Evolutionary conservation across 2,113 vertebrate genomes (phyloP).

Genomic region (Rhinopomastus cyanomelas): DNA sequence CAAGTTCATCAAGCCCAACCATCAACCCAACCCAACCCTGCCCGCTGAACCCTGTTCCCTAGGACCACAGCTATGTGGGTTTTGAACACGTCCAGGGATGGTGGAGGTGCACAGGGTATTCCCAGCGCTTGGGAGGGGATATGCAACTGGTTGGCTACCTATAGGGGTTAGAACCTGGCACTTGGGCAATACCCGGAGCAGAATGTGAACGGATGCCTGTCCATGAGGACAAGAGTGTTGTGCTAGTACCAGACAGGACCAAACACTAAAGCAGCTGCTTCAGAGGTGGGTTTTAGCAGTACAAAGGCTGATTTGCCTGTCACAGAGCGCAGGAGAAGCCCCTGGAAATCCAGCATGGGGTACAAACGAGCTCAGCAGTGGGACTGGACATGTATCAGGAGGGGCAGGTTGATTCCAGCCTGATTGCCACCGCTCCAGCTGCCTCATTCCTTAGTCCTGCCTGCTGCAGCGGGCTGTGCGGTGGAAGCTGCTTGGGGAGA

Average conservation of each 20-base stretch:
- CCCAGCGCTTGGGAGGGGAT: background rate
- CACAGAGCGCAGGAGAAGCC: background rate
- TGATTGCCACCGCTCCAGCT: background rate
- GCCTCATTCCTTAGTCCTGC: background rate
- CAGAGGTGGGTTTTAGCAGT: background rate
- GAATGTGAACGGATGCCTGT: too few species aligned
- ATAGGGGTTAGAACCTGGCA: background rate
- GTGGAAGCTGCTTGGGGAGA: background rate
- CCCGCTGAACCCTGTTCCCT: too few species aligned
- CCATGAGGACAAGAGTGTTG: rapidly evolving
- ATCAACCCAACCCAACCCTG: too few species aligned
- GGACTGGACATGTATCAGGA: background rate
- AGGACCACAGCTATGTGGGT: too few species aligned
- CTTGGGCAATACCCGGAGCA: background rate
- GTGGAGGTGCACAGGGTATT: rapidly evolving
- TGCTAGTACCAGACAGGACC: background rate
- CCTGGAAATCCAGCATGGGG: background rate
- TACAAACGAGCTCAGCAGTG: background rate
- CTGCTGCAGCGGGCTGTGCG: background rate
- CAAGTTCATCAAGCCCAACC: too few species aligned
- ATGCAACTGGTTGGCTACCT: rapidly evolving
- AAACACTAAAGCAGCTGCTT: background rate
- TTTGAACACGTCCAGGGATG: too few species aligned
- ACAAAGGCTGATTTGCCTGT: background rate
- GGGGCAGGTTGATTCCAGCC: background rate